These are phyloP conservation scores for Saccopteryx bilineata DNA, from an alignment of 2,113 vertebrate genomes.

Conservation along the genomic window DNA sequence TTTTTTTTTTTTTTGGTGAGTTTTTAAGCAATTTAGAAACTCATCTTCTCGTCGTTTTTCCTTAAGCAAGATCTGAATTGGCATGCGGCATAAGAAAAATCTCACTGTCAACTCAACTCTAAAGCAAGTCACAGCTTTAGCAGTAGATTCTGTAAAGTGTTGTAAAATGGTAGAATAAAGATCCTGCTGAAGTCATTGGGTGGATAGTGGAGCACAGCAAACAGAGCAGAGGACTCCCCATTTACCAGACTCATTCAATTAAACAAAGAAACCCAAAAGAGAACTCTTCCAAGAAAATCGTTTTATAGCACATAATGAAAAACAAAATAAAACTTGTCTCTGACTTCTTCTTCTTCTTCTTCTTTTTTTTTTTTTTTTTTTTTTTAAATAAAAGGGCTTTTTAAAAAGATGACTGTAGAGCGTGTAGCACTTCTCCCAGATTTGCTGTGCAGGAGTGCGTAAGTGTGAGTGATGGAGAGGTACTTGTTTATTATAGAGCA, in stretches of 20 bases:
- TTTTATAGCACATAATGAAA: constrained; percentile 80
- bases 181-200: not conserved
- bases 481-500: constrained; percentile 94
- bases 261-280: constrained; percentile 80
- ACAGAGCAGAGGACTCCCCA: constrained; percentile 54
- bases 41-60: not conserved
- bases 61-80: constrained; percentile 42
- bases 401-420: constrained; percentile 85
- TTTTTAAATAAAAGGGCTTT: constrained; percentile 82
- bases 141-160: constrained; percentile 36
- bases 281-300: constrained; percentile 81
- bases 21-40: constrained; percentile 33
- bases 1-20: not conserved
- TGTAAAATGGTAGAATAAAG: not conserved
- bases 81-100: not conserved
- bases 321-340: constrained; percentile 77
- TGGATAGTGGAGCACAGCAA: not conserved
- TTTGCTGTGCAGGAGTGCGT: constrained; percentile 88
- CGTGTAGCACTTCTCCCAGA: constrained; percentile 85
- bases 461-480: constrained; percentile 92
- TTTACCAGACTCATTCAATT: constrained; percentile 85
- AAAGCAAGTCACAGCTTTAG: constrained; percentile 45
- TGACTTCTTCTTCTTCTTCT: constrained; percentile 67
- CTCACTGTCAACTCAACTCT: not conserved
- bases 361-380: constrained; percentile 77